These are phyloP conservation scores for Eumaeus atala DNA, from an alignment of 1,140 invertebrate genomes.

Conservation along the genomic window DNA sequence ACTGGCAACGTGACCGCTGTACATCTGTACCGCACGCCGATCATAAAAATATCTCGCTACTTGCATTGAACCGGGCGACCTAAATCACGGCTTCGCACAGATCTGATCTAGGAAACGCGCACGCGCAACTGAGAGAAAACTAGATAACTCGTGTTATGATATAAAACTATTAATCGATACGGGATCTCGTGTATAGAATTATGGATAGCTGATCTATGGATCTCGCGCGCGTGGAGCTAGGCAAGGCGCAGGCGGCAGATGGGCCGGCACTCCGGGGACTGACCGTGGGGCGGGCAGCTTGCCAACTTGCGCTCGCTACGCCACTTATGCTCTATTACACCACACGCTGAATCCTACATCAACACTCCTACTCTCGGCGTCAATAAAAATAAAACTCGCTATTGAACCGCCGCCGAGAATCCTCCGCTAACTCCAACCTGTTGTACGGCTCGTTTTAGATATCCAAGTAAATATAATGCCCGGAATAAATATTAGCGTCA, in stretches of 20 bases:
- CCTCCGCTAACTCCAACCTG: slow-evolving; percentile 1
- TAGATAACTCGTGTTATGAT: slow-evolving; percentile 6
- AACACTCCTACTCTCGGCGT: slow-evolving; percentile 28
- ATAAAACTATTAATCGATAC: not conserved
- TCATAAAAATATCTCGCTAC: slow-evolving; percentile 70
- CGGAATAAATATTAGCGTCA: slow-evolving; percentile 18
- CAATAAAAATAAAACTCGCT: slow-evolving; percentile 57
- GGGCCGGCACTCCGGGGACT: slow-evolving; percentile 55
- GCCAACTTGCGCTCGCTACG: slow-evolving; percentile 51
- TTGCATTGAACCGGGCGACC: slow-evolving; percentile 67
- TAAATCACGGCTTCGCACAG: slow-evolving; percentile 45
- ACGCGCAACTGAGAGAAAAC: slow-evolving; percentile 13
- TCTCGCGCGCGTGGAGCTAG: slow-evolving; percentile 16
- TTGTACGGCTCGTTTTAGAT: not conserved
- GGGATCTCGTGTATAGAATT: slow-evolving; percentile 18
- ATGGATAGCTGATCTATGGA: slow-evolving; percentile 6
- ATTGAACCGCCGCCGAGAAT: not conserved
- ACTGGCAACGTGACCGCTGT: slow-evolving; percentile 47
- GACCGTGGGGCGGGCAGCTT: slow-evolving; percentile 51
- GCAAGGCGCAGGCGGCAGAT: slow-evolving; percentile 49
- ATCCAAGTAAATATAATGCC: slow-evolving; percentile 7
- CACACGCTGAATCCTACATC: slow-evolving; percentile 19
- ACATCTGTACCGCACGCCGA: slow-evolving; percentile 59
- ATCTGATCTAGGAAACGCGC: slow-evolving; percentile 16
- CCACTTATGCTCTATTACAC: slow-evolving; percentile 46